Conservation (phyloP, 37 sponge, comb jelly and placozoan genomes). For the Hormiphora californensis region DNA sequence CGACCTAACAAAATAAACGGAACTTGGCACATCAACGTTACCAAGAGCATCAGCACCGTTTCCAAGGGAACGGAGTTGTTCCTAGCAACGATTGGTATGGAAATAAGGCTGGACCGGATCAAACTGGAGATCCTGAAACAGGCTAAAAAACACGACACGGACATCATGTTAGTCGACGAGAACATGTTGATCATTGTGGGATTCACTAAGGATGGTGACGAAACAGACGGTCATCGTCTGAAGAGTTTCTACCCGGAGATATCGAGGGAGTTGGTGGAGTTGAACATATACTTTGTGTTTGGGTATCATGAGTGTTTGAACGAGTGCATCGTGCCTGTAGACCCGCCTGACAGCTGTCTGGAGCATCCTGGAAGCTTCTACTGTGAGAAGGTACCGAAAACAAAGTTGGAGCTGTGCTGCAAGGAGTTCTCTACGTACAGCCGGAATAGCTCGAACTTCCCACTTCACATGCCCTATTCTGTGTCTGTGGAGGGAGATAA, state of each 20-base stretch:
- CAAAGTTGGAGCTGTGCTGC: not conserved
- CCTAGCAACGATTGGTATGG: not conserved
- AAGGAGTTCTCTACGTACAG: not conserved
- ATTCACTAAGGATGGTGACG: not conserved
- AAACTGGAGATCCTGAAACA: not conserved
- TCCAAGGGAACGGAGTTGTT: not conserved
- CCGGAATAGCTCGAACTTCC: not conserved
- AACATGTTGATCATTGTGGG: constrained; percentile 1
- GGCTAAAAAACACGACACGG: not conserved
- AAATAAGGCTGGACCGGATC: no score
- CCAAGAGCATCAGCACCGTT: not conserved
- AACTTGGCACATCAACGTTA: not conserved
- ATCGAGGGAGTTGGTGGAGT: not conserved
- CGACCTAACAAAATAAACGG: not conserved
- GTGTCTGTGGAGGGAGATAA: not conserved
- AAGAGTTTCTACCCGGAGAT: not conserved
- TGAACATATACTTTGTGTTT: not conserved
- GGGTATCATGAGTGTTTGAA: not conserved
- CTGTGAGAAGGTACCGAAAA: not conserved
- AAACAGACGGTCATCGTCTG: not conserved
- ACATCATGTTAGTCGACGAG: not conserved
- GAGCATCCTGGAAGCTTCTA: not conserved
- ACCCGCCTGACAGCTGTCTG: not conserved
- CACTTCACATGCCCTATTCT: not conserved
- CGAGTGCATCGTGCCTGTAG: not conserved